Conservation (phyloP, 1,140 invertebrate genomes). For the Drosophila auraria region DNA sequence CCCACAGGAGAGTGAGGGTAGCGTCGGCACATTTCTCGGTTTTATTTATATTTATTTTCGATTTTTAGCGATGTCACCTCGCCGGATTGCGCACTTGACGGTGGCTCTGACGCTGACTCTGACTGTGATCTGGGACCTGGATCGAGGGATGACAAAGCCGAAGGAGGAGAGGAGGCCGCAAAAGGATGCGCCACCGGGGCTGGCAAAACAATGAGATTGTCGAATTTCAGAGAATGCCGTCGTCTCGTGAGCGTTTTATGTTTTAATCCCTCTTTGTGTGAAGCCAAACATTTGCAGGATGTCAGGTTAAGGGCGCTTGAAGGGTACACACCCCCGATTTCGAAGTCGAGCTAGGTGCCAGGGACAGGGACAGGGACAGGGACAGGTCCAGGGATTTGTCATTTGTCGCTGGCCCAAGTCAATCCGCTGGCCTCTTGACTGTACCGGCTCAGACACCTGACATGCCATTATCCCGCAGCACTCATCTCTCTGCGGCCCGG, state of each 20-base stretch:
- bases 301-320: constrained; percentile 43
- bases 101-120: not conserved
- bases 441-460: constrained; percentile 33
- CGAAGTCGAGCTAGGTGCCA: not conserved
- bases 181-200: constrained; percentile 69
- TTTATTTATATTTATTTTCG: constrained; percentile 2
- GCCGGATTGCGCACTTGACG: constrained; percentile 14
- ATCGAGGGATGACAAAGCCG: not conserved
- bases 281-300: constrained; percentile 71
- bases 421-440: constrained; percentile 13
- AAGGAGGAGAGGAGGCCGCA: not conserved
- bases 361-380: too few relatives aligned
- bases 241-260: constrained; percentile 59
- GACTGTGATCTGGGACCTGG: not conserved
- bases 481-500: constrained; percentile 9
- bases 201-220: constrained; percentile 78
- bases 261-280: constrained; percentile 75
- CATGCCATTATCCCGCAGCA: constrained; percentile 14
- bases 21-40: not conserved
- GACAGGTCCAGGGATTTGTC: constrained; percentile 44
- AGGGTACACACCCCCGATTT: constrained; percentile 55
- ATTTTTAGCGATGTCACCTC: constrained; percentile 14
- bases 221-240: constrained; percentile 55
- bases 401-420: constrained; percentile 42
- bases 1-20: too few relatives aligned